phyloP scores from a whole-genome alignment of 2,797 vertebrate species.

The Gastrophryne carolinensis region DNA sequence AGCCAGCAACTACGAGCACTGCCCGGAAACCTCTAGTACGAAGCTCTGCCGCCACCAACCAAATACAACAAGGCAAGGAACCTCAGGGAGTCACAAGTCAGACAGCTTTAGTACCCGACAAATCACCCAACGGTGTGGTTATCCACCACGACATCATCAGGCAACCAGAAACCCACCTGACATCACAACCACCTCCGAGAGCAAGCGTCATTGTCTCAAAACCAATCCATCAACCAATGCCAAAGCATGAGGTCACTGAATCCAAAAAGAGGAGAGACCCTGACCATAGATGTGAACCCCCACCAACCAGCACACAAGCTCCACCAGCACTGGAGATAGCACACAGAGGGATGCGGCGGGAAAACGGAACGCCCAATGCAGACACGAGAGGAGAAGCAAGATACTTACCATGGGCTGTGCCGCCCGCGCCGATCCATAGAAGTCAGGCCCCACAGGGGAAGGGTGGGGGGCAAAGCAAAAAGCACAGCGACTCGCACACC shows the following conservation, averaged over 20 bases:
- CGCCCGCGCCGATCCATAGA: not conserved
- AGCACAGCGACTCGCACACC: constrained; percentile 28
- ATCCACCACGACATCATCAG: constrained; percentile 31
- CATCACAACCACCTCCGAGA: constrained; percentile 62
- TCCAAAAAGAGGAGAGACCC: constrained; percentile 34
- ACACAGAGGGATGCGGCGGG: constrained; percentile 56
- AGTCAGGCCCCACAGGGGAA: constrained; percentile 12
- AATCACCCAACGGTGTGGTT: constrained; percentile 39
- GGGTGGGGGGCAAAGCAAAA: constrained; percentile 50
- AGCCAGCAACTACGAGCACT: not conserved
- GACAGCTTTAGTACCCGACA: not conserved
- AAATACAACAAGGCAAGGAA: constrained; percentile 59
- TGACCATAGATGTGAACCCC: constrained; percentile 6
- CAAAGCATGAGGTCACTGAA: constrained; percentile 1
- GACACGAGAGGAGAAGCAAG: constrained; percentile 41
- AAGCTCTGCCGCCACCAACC: constrained; percentile 49
- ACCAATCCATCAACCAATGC: not conserved
- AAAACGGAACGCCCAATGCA: constrained; percentile 52
- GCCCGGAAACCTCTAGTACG: constrained; percentile 56
- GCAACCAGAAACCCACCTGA: constrained; percentile 17
- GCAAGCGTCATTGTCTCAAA: constrained; percentile 54
- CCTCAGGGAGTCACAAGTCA: constrained; percentile 60
- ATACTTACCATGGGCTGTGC: constrained; percentile 18
- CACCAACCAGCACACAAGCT: constrained; percentile 59
- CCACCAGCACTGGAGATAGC: constrained; percentile 45